Evolutionary conservation across 2,113 vertebrate species (phyloP).

Genomic region (Nipponia nippon): DNA sequence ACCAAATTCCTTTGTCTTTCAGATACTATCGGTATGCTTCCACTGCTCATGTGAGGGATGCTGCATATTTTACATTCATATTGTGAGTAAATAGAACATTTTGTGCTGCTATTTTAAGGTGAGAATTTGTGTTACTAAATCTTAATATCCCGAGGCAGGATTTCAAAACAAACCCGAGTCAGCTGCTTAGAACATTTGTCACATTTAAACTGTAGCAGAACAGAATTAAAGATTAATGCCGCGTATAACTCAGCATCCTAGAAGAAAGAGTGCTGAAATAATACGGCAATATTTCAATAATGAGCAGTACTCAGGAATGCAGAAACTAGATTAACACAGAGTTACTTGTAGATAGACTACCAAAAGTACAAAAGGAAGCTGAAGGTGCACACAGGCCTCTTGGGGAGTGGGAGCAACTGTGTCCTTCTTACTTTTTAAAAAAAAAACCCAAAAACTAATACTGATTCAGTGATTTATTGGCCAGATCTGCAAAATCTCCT

Average conservation of each 20-base stretch:
- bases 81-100: conserved; percentile 40
- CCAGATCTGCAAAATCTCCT: background rate
- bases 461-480: background rate
- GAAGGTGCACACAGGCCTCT: background rate
- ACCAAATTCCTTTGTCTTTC: conserved; percentile 42
- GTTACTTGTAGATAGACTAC: background rate
- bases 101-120: conserved; percentile 42
- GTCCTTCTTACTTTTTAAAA: background rate
- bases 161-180: background rate
- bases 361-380: background rate
- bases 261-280: background rate
- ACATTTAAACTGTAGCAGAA: background rate
- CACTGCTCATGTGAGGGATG: background rate
- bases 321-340: background rate
- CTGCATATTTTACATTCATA: conserved; percentile 39
- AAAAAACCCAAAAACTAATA: background rate
- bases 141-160: conserved; percentile 17
- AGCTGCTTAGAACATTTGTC: background rate
- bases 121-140: conserved; percentile 34
- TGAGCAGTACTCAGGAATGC: background rate
- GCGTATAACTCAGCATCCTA: background rate
- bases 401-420: background rate
- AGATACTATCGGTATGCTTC: conserved; percentile 52
- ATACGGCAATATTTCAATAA: background rate
- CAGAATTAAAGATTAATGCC: background rate